Evolutionary conservation across 2,888 invertebrate genomes (phyloP), one percentile per base, ranked within the genome.

Genomic region (Cryptus viduatorius): DNA sequence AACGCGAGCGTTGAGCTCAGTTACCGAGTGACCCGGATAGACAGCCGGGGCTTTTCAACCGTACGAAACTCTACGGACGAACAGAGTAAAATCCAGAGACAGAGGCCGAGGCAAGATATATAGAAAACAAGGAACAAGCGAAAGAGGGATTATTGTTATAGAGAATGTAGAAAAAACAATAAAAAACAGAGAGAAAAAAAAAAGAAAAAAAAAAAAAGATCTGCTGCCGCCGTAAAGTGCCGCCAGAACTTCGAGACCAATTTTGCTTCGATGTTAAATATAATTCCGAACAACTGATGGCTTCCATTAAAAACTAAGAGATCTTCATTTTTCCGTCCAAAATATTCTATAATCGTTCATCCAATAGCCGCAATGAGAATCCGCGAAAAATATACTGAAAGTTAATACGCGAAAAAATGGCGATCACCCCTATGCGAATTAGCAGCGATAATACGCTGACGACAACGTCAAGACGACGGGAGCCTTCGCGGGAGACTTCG

Each of bases 11-110:
- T 76, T 59, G 81, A 84, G 84, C 81, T 84, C 84, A 46, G 84
- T 84, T 75, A 84, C 84, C 84, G 79, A 80, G 80, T 87, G 86
- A 87, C 87, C 87, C 85, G 87, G 87, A 87, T 87, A 84, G 80
- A 46, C 73, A 72, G 53, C 29, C 59, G 56, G 61, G 56, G 79
- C 53, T 75, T 81, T 81, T 81, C 69, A 71, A 75, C 75, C 84
- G 81, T 81, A 84, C 79, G 75, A 79, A 78, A 75, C 31, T 84
- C 68, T 69, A 14, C 71, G 65, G 64, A 64, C 50, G 71, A 31
- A 42, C 59, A 53, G 10, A 69, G 69, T 69, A 56, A 69, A 84
- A 80, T 77, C 81, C 59, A 42, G 24, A 31, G 37, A 12, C 59
- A 37, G 50, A 50, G 12, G 46, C 61, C 16, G 1, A 8, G 19